These are phyloP conservation scores for Ceratoteleas bidentatus DNA, from an alignment of 1,140 invertebrate species.

Conservation along the genomic window DNA sequence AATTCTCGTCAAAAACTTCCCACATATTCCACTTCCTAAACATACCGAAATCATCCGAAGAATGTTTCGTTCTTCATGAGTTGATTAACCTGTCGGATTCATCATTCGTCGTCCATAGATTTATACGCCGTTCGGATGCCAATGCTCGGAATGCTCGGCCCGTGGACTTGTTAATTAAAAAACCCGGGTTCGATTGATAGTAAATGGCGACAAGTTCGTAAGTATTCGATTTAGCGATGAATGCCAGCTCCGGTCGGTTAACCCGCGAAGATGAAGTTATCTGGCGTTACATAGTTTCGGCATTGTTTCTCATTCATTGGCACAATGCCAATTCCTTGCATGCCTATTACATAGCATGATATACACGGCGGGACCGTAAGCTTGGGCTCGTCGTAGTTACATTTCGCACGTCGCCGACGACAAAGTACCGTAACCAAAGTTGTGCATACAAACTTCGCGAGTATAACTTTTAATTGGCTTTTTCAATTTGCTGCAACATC, in stretches of 20 bases:
- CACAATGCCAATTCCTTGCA: constrained; percentile 70
- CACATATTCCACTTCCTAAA: too few relatives aligned
- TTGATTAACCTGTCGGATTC: constrained; percentile 34
- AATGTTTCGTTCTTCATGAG: constrained; percentile 8
- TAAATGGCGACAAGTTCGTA: constrained; percentile 42
- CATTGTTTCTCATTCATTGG: constrained; percentile 77
- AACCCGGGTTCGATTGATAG: constrained; percentile 30
- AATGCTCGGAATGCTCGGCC: constrained; percentile 7
- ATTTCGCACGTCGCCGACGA: constrained; percentile 48
- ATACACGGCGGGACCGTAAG: constrained; percentile 46
- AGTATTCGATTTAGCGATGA: constrained; percentile 60
- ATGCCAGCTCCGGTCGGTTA: constrained; percentile 70
- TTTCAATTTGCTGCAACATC: constrained; percentile 69
- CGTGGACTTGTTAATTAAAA: constrained; percentile 48
- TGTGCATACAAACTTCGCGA: constrained; percentile 54
- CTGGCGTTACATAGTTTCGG: constrained; percentile 74
- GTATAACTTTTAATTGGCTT: constrained; percentile 78
- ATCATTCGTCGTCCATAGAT: constrained; percentile 1
- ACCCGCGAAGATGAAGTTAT: constrained; percentile 76
- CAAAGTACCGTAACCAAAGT: constrained; percentile 49
- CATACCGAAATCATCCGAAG: too few relatives aligned
- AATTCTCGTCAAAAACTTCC: too few relatives aligned
- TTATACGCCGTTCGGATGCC: constrained; percentile 1
- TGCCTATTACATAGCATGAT: constrained; percentile 53
- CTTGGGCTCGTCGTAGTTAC: constrained; percentile 25